Percentiles rank a stretch among this genome's conserved stretches.
Conservation (phyloP, 2,888 invertebrate species). For the Gryllus longicercus region DNA sequence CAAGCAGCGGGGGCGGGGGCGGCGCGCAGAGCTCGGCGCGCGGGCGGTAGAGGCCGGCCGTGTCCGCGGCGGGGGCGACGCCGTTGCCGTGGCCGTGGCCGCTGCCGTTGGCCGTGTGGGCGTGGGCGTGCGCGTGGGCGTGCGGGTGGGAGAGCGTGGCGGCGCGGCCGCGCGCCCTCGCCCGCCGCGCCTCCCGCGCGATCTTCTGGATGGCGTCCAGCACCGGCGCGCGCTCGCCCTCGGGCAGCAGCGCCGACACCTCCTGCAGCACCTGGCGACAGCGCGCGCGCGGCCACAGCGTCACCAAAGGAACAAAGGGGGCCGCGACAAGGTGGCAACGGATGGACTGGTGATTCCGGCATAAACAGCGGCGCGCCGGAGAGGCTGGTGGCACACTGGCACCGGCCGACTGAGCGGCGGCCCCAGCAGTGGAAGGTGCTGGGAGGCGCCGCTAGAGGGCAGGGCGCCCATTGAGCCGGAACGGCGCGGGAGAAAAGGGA, state of each 20-base stretch:
- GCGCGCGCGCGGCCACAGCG: background rate
- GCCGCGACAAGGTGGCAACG: too few relatives aligned
- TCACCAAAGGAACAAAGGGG: too few relatives aligned
- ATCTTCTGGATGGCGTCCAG: conserved; percentile 60
- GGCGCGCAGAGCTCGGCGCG: conserved; percentile 22
- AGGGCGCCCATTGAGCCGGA: too few relatives aligned
- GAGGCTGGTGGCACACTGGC: too few relatives aligned
- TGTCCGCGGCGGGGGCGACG: background rate
- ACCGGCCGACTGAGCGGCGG: too few relatives aligned
- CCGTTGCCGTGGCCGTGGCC: too few relatives aligned
- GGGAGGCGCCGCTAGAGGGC: too few relatives aligned
- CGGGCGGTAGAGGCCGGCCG: conserved; percentile 19
- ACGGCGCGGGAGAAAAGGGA: too few relatives aligned
- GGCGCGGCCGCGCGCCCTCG: conserved; percentile 24
- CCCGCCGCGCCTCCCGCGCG: conserved; percentile 39
- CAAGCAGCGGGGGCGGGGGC: background rate
- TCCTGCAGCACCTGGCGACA: conserved; percentile 60
- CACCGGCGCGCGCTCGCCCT: conserved; percentile 56
- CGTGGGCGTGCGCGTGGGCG: background rate
- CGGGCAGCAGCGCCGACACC: conserved; percentile 56
- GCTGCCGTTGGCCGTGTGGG: background rate
- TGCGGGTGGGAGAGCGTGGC: conserved; percentile 22
- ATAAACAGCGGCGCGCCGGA: too few relatives aligned
- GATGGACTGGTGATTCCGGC: too few relatives aligned
- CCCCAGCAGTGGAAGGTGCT: too few relatives aligned